These are phyloP conservation scores for Battus philenor DNA, from an alignment of 1,140 invertebrate genomes.

Conservation along the genomic window DNA sequence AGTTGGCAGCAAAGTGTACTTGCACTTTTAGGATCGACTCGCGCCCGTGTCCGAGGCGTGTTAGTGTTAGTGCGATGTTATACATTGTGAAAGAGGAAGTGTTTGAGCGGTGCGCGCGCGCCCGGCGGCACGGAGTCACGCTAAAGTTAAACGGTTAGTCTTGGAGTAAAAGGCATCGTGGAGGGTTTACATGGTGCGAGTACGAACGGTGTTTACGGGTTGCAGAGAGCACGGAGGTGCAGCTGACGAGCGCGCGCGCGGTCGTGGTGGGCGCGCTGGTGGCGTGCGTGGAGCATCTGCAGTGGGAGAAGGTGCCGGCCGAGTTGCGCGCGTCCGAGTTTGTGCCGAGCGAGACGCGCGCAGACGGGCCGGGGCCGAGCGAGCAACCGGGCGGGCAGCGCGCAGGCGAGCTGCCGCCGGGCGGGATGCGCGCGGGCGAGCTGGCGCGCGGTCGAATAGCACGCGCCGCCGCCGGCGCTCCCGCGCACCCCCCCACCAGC, in stretches of 20 bases:
- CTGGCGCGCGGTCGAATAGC: slow-evolving; percentile 6
- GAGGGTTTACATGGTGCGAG: too few relatives aligned
- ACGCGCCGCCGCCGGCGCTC: slow-evolving; percentile 1
- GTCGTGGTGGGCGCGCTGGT: slow-evolving; percentile 9
- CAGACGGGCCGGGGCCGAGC: not conserved
- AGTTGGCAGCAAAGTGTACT: too few relatives aligned
- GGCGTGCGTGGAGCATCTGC: not conserved
- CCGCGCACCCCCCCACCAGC: slow-evolving; percentile 24
- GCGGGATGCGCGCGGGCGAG: not conserved
- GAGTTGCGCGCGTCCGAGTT: slow-evolving; percentile 1
- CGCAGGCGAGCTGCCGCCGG: slow-evolving; percentile 7
- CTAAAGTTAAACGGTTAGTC: too few relatives aligned
- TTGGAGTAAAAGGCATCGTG: too few relatives aligned
- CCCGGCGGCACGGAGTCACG: too few relatives aligned
- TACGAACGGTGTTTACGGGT: too few relatives aligned
- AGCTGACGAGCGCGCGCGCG: not conserved
- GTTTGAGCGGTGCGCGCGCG: too few relatives aligned
- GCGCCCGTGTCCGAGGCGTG: too few relatives aligned
- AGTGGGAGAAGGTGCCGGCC: slow-evolving; percentile 17
- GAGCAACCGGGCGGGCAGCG: slow-evolving; percentile 1
- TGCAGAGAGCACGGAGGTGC: too few relatives aligned
- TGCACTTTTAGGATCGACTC: too few relatives aligned
- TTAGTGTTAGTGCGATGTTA: too few relatives aligned
- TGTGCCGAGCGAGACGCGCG: not conserved
- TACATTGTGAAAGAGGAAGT: too few relatives aligned